These are phyloP conservation scores for Clunio marinus DNA, from an alignment of 2,888 invertebrate species.

Conservation along the genomic window DNA sequence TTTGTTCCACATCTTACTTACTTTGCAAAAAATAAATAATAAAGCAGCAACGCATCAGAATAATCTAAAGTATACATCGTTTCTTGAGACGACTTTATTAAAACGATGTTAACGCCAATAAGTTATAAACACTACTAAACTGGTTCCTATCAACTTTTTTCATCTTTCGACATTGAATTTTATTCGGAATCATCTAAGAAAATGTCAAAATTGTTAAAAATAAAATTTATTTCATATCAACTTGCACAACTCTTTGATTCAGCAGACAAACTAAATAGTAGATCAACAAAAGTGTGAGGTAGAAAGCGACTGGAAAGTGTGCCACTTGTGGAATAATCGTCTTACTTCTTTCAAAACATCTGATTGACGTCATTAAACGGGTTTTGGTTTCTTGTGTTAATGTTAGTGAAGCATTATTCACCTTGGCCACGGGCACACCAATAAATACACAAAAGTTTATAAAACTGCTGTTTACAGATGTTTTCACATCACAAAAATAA, in stretches of 20 bases:
- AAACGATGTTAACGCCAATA: not conserved
- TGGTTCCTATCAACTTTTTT: conserved; percentile 5
- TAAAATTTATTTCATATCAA: not conserved
- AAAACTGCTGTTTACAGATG: too few species aligned
- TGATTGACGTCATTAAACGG: conserved; percentile 4
- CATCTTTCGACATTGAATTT: too few species aligned
- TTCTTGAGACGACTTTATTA: not conserved
- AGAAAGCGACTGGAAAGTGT: conserved; percentile 13
- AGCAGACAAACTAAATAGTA: not conserved
- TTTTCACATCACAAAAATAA: too few species aligned
- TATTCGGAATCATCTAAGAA: too few species aligned
- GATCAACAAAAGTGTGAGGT: not conserved
- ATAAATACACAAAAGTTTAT: not conserved
- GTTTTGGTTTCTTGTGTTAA: not conserved
- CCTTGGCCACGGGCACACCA: too few species aligned
- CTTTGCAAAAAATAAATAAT: conserved; percentile 33
- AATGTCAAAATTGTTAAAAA: too few species aligned
- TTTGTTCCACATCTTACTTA: not conserved
- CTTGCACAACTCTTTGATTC: not conserved
- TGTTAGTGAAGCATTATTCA: too few species aligned
- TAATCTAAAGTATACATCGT: conserved; percentile 22
- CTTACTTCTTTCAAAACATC: not conserved
- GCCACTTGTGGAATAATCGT: not conserved
- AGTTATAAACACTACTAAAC: not conserved
- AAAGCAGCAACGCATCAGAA: conserved; percentile 24